These are phyloP conservation scores for Leptopilina clavipes DNA, from an alignment of 1,140 invertebrate species.

Conservation along the genomic window DNA sequence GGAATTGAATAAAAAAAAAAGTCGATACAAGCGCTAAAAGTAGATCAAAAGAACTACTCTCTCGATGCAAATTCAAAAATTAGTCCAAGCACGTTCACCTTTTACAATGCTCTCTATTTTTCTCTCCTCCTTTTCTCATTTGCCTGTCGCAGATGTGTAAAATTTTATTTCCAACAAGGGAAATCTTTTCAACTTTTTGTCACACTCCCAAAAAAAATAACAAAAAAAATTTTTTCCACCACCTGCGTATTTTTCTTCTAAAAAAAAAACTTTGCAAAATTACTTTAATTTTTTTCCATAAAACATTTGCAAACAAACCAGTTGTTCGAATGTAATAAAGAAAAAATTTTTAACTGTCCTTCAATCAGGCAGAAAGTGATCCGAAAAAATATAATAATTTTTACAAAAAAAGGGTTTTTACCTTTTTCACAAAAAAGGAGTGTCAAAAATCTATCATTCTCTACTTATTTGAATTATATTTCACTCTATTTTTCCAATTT, in stretches of 20 bases:
- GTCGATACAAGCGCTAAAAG: neutral
- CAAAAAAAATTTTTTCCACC: too few relatives aligned
- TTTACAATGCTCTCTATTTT: neutral
- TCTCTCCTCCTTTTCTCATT: conserved; percentile 1
- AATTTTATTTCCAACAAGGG: neutral
- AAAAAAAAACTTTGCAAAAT: neutral
- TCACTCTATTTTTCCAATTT: too few relatives aligned
- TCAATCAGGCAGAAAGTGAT: too few relatives aligned
- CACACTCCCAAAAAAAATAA: neutral
- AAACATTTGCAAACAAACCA: neutral
- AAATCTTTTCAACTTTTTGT: neutral
- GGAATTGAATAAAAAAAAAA: neutral
- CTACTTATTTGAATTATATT: too few relatives aligned
- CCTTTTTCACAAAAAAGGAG: too few relatives aligned
- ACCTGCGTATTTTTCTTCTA: neutral
- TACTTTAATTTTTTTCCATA: neutral
- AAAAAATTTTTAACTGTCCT: neutral
- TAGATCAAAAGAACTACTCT: conserved; percentile 2
- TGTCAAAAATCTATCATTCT: too few relatives aligned
- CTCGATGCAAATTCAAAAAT: neutral
- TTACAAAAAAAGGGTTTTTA: too few relatives aligned
- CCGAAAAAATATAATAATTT: too few relatives aligned
- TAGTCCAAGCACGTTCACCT: conserved; percentile 12
- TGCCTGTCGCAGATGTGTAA: neutral
- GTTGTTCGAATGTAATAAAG: neutral